Percentiles rank a stretch among this genome's conserved stretches.
phyloP scores from a whole-genome alignment of 2,888 invertebrate species.

The Phymatocera aterrima region DNA sequence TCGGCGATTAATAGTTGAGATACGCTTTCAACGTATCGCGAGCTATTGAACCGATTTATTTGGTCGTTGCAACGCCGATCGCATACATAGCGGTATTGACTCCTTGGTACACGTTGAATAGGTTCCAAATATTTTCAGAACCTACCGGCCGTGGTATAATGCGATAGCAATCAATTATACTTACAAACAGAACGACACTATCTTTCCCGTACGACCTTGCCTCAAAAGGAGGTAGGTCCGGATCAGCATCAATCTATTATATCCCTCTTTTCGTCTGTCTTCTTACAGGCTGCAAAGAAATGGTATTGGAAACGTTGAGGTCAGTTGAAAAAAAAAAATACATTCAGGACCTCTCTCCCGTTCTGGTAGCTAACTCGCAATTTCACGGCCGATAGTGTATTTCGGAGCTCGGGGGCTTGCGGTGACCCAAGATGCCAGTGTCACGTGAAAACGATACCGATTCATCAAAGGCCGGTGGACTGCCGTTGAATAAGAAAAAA shows the following conservation, averaged over 20 bases:
- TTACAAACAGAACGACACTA: too few species aligned
- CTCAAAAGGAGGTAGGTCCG: neutral
- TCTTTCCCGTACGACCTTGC: neutral
- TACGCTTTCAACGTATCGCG: conserved; percentile 29
- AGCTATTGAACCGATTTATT: conserved; percentile 30
- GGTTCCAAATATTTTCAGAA: neutral
- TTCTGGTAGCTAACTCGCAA: conserved; percentile 46
- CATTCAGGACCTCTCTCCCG: conserved; percentile 38
- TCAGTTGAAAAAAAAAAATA: conserved; percentile 1
- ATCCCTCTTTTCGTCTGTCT: too few species aligned
- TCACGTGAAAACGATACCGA: conserved; percentile 24
- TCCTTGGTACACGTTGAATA: neutral
- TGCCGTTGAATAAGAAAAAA: neutral
- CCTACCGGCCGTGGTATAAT: too few species aligned
- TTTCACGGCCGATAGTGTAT: conserved; percentile 48
- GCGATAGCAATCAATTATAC: too few species aligned
- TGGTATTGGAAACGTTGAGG: too few species aligned
- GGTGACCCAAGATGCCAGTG: conserved; percentile 30
- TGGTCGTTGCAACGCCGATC: neutral
- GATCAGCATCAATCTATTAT: too few species aligned
- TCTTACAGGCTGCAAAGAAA: too few species aligned
- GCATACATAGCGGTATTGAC: neutral
- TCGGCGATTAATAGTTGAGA: conserved; percentile 27
- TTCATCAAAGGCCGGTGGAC: neutral
- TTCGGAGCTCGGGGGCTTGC: neutral